These are phyloP conservation scores for Prietella phreatophila DNA, from an alignment of 2,113 vertebrate species.

Conservation along the genomic window DNA sequence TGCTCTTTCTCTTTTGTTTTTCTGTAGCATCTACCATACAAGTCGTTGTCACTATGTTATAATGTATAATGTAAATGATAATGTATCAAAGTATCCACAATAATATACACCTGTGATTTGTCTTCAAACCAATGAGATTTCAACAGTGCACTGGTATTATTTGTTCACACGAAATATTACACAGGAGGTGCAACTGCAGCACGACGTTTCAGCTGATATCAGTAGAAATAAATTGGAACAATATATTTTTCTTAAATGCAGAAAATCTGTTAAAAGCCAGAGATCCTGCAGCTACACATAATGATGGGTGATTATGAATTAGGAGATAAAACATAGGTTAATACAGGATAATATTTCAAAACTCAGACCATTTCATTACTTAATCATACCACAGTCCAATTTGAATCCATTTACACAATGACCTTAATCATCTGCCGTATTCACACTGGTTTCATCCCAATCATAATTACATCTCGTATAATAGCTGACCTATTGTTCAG, in stretches of 20 bases:
- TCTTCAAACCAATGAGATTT: neutral
- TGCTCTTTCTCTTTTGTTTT: neutral
- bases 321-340: constrained; percentile 11
- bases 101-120: neutral
- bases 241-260: neutral
- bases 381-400: constrained; percentile 42
- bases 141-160: neutral
- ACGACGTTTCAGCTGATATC: neutral
- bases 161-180: neutral
- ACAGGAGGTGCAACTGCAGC: neutral
- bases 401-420: constrained; percentile 23
- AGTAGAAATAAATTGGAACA: neutral
- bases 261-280: neutral
- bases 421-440: constrained; percentile 36
- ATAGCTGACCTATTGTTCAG: constrained; percentile 58
- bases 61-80: neutral
- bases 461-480: constrained; percentile 58
- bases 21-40: neutral
- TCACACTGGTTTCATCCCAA: constrained; percentile 13
- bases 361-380: constrained; percentile 36
- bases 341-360: constrained; percentile 26
- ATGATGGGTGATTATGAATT: constrained; percentile 8
- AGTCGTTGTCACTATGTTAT: neutral
- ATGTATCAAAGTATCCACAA: too few species aligned
- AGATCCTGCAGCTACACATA: neutral